A percentile compares a stretch with the other conserved stretches of the same genome.
Evolutionary conservation across 2,797 vertebrate genomes (phyloP).

Genomic region (Poeciliopsis infans): DNA sequence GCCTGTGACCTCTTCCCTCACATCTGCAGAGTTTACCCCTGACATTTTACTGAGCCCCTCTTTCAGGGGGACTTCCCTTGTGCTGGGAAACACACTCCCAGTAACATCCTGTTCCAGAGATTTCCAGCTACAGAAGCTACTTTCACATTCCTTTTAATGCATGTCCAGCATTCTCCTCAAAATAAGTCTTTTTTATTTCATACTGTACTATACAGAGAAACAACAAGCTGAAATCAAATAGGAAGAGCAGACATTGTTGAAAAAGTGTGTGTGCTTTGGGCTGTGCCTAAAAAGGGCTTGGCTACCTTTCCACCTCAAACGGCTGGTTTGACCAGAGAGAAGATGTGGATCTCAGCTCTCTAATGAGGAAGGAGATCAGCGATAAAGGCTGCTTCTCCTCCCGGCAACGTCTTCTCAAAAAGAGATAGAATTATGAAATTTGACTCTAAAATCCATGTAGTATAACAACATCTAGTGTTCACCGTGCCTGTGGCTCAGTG

Average conservation of each 20-base stretch:
- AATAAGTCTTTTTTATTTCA: not conserved
- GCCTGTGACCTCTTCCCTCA: constrained; percentile 50
- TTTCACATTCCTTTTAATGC: not conserved
- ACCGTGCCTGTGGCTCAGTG: not conserved
- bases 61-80: constrained; percentile 37
- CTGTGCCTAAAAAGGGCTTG: too few species aligned
- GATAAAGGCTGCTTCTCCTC: not conserved
- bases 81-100: constrained; percentile 28
- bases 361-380: not conserved
- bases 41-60: not conserved
- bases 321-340: not conserved
- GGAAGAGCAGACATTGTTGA: too few species aligned
- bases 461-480: not conserved
- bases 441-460: not conserved
- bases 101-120: constrained; percentile 17
- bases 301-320: not conserved
- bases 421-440: not conserved
- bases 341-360: not conserved
- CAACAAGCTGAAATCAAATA: too few species aligned
- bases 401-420: not conserved
- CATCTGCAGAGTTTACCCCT: constrained; percentile 35
- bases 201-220: not conserved
- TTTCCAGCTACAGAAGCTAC: constrained; percentile 28
- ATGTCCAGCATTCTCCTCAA: not conserved
- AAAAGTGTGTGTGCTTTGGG: too few species aligned